Evolutionary conservation across 2,797 vertebrate species (phyloP), one percentile per base, ranked within the genome.

Genomic region (Aulostomus chinensis): DNA sequence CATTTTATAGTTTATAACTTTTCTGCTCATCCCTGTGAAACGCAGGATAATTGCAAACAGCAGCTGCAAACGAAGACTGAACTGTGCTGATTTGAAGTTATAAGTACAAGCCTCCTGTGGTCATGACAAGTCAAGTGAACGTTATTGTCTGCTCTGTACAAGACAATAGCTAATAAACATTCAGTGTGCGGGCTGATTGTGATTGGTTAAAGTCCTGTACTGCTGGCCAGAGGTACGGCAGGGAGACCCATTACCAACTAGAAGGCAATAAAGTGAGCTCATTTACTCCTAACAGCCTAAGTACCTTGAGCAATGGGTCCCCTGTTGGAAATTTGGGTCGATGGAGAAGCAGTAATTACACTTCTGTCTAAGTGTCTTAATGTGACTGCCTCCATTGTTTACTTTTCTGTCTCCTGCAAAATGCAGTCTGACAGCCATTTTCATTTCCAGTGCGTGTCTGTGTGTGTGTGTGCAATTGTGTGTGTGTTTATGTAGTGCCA

Each of bases 341-440:
- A 87, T 81, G 73, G 75, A 79, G 80, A 80, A 78, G 80, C 71
- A 78, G 72, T 89, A 85, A 89, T 90, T 90, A 89, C 84, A 89
- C 84, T 89, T 86, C 58, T 78, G 76, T 78, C 78, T 86, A 85
- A 88, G 83, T 85, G 85, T 83, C 76, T 82, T 81, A 84, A 87
- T 84, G 77, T 40, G 69, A 78, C 77, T 54, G 67, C 73, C 65
- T 73, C 62, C 62, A 75, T 80, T 87, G 85, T 85, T 88, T 88
- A 86, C 80, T 75, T 73, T 76, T 76, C 71, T 54, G 71, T 74
- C 74, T 78, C 37, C 53, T 36, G 29, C 34, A 68, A 71, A 81
- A 68, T 60, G 62, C 46, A 28, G 60, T 34, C 64, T 78, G 79
- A 78, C 30, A 50, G 68, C 80, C 30, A 47, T 64, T 69, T 76